Evolutionary conservation across 2,113 vertebrate species (phyloP).

Genomic region (Scartelaos histophorus): DNA sequence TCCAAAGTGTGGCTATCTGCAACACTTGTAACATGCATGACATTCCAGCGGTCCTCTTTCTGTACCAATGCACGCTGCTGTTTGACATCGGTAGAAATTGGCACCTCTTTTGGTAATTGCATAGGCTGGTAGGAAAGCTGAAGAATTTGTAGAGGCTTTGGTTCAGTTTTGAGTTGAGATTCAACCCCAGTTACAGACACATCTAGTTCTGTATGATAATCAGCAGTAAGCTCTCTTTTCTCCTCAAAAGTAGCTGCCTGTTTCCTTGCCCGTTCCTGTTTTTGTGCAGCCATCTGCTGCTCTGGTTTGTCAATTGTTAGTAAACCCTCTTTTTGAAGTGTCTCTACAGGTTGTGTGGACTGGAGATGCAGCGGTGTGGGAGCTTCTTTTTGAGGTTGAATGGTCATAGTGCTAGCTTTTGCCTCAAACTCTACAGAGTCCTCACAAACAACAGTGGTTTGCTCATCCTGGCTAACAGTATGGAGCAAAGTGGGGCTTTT

Average conservation of each 20-base stretch:
- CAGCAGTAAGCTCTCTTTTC: constrained; percentile 66
- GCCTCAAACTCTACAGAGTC: constrained; percentile 66
- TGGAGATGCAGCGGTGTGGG: constrained; percentile 75
- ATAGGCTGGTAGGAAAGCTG: constrained; percentile 73
- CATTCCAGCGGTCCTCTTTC: constrained; percentile 78
- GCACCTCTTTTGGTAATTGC: constrained; percentile 78
- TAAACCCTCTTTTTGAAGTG: constrained; percentile 79
- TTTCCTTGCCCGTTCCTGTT: constrained; percentile 73
- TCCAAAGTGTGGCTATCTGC: constrained; percentile 72
- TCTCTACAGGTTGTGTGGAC: constrained; percentile 56
- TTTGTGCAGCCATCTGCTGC: constrained; percentile 70
- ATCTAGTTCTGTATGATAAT: constrained; percentile 72
- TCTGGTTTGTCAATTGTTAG: constrained; percentile 68
- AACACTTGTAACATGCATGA: constrained; percentile 74
- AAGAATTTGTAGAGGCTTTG: constrained; percentile 64
- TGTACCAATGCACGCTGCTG: constrained; percentile 77
- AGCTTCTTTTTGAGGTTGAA: constrained; percentile 70
- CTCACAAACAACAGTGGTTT: constrained; percentile 66
- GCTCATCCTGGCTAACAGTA: constrained; percentile 71
- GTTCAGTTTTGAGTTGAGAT: constrained; percentile 67
- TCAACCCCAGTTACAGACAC: constrained; percentile 62
- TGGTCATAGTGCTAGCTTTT: constrained; percentile 32
- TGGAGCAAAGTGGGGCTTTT: constrained; percentile 75
- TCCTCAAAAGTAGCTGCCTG: constrained; percentile 75
- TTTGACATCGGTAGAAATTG: constrained; percentile 57